These are phyloP conservation scores for Lophochroa leadbeateri DNA, from an alignment of 2,113 vertebrate species.

Conservation along the genomic window DNA sequence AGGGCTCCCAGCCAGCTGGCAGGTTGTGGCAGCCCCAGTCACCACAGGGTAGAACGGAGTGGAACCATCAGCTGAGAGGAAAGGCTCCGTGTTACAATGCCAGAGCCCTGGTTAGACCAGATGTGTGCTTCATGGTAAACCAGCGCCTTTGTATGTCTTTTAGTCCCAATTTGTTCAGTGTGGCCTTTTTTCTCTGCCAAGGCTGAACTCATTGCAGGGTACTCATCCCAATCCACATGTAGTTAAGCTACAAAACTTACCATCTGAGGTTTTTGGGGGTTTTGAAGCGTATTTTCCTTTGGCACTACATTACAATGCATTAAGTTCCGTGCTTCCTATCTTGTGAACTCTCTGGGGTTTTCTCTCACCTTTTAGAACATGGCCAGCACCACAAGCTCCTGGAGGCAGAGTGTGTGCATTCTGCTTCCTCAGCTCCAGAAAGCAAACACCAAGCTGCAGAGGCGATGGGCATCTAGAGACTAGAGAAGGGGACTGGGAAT, in stretches of 20 bases:
- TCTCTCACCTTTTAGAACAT: not conserved
- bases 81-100: not conserved
- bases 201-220: not conserved
- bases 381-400: not conserved
- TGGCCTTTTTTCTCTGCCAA: not conserved
- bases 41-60: not conserved
- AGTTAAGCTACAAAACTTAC: not conserved
- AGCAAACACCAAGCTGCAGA: not conserved
- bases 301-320: not conserved
- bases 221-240: not conserved
- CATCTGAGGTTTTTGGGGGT: not conserved
- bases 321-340: not conserved
- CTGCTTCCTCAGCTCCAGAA: not conserved
- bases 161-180: not conserved
- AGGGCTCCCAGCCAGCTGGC: not conserved
- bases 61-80: not conserved
- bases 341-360: not conserved
- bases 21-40: not conserved
- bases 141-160: not conserved
- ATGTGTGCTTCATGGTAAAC: not conserved
- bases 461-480: no score
- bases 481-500: not conserved
- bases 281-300: not conserved
- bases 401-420: not conserved
- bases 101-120: not conserved